Conservation (phyloP, 2,888 invertebrate species). For the Epinotia nisella region DNA sequence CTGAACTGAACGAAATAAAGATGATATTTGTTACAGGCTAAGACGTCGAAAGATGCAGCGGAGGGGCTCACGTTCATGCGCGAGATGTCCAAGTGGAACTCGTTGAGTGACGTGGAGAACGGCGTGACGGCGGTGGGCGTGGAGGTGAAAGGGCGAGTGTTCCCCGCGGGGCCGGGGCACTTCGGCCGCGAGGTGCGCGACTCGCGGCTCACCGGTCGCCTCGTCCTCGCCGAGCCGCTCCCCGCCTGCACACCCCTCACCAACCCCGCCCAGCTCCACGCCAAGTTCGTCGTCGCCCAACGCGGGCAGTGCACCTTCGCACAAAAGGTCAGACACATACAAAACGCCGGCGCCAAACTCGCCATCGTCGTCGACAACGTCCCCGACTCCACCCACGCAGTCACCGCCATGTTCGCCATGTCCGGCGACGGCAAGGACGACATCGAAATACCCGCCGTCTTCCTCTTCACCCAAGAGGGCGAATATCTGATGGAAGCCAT, state of each 20-base stretch:
- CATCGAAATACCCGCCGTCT: slow-evolving; percentile 95
- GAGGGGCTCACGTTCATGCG: slow-evolving; percentile 98
- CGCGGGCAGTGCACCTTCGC: slow-evolving; percentile 98
- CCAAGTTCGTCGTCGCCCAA: slow-evolving; percentile 93
- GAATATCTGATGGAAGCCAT: slow-evolving; percentile 86
- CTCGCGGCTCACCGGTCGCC: slow-evolving; percentile 86
- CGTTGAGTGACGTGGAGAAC: slow-evolving; percentile 86
- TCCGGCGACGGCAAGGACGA: slow-evolving; percentile 96
- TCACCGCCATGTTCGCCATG: slow-evolving; percentile 97
- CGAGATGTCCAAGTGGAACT: slow-evolving; percentile 97
- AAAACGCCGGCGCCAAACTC: slow-evolving; percentile 92
- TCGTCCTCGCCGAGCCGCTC: slow-evolving; percentile 88
- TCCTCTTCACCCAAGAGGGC: slow-evolving; percentile 93
- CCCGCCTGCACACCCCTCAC: slow-evolving; percentile 86
- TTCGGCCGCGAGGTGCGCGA: slow-evolving; percentile 92
- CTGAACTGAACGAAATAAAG: no score
- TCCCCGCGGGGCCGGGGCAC: slow-evolving; percentile 94
- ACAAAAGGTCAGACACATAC: slow-evolving; percentile 94
- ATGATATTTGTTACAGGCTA: slow-evolving; percentile 86
- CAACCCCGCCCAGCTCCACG: slow-evolving; percentile 85
- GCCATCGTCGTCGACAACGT: slow-evolving; percentile 95
- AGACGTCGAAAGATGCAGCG: slow-evolving; percentile 93
- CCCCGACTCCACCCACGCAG: slow-evolving; percentile 89
- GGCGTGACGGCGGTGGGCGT: slow-evolving; percentile 72
- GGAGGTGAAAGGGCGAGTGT: slow-evolving; percentile 58